phyloP scores from a whole-genome alignment of 2,888 invertebrate species.

The Epiblema foenella region DNA sequence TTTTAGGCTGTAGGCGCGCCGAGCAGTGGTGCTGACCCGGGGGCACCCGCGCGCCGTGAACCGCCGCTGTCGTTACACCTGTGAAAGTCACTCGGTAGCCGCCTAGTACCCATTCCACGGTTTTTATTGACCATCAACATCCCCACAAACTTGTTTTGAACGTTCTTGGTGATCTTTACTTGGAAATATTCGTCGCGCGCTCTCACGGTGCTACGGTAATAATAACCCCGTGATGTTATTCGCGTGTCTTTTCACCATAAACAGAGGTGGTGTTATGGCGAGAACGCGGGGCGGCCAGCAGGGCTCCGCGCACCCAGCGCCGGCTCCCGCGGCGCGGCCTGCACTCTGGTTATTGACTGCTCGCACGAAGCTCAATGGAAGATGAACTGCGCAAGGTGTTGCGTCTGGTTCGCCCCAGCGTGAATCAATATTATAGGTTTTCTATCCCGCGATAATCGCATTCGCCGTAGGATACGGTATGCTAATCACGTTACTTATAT shows the following conservation, averaged over 20 bases:
- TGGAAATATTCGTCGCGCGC: constrained; percentile 65
- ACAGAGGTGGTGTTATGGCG: constrained; percentile 59
- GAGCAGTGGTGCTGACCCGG: constrained; percentile 34
- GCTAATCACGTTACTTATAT: constrained; percentile 1
- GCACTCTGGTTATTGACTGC: constrained; percentile 69
- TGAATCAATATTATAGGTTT: constrained; percentile 31
- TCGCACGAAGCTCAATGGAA: constrained; percentile 71
- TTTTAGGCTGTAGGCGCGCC: constrained; percentile 17
- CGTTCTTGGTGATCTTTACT: constrained; percentile 73
- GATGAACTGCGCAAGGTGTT: constrained; percentile 58
- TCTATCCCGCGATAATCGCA: constrained; percentile 42
- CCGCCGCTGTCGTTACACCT: constrained; percentile 62
- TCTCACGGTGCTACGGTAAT: constrained; percentile 74
- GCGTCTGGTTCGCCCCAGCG: constrained; percentile 30
- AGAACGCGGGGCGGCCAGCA: constrained; percentile 57
- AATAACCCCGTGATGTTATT: constrained; percentile 64
- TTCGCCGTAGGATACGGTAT: constrained; percentile 46
- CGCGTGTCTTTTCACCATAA: constrained; percentile 78
- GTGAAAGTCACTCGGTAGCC: constrained; percentile 77
- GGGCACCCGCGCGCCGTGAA: constrained; percentile 30
- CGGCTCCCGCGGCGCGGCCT: constrained; percentile 63
- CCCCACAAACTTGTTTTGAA: constrained; percentile 74
- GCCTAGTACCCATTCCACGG: constrained; percentile 71
- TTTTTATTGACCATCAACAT: constrained; percentile 79
- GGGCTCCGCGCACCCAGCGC: constrained; percentile 70